Base-by-base conservation (phyloP, 2,888 invertebrate genomes). In the Acrocyrtus sp. region DNA sequence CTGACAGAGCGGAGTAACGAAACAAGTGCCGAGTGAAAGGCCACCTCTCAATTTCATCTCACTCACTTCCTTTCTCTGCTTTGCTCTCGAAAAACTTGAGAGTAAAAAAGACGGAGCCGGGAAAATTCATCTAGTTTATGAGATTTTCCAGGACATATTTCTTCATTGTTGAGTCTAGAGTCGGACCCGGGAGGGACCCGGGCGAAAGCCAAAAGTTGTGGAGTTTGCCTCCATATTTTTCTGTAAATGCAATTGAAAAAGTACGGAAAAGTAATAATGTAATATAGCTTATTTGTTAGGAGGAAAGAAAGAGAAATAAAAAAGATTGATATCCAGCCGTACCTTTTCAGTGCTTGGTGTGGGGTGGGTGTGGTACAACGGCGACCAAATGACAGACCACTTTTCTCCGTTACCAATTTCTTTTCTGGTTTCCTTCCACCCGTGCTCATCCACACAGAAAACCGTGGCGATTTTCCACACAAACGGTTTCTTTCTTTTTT, bases 41-140 rank as follows among this genome's bases (percentile, higher is more conserved):
- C n/a, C n/a, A n/a, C n/a, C n/a, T n/a, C n/a, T n/a, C n/a, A n/a
- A n/a, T n/a, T n/a, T n/a, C n/a, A n/a, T n/a, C n/a, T n/a, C n/a
- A n/a, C n/a, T n/a, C n/a, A n/a, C n/a, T n/a, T n/a, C n/a, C n/a
- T n/a, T n/a, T n/a, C n/a, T n/a, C n/a, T n/a, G n/a, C n/a, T n/a
- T n/a, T n/a, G n/a, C n/a, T n/a, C n/a, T n/a, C n/a, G n/a, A n/a
- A n/a, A n/a, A n/a, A n/a, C n/a, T n/a, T n/a, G n/a, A n/a, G n/a
- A n/a, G n/a, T n/a, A n/a, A n/a, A n/a, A n/a, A n/a, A n/a, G n/a
- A n/a, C n/a, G n/a, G n/a, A n/a, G n/a, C n/a, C n/a, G n/a, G n/a
- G n/a, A n/a, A 47, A 66, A 66, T 66, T 66, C 66, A 61, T 69
- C 48, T 47, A 21, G 24, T 69, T 69, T 61, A 69, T 62, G 69